Percentiles rank a stretch among this genome's conserved stretches.
phyloP scores from a whole-genome alignment of 2,888 invertebrate genomes.

The Cerastoderma edule region DNA sequence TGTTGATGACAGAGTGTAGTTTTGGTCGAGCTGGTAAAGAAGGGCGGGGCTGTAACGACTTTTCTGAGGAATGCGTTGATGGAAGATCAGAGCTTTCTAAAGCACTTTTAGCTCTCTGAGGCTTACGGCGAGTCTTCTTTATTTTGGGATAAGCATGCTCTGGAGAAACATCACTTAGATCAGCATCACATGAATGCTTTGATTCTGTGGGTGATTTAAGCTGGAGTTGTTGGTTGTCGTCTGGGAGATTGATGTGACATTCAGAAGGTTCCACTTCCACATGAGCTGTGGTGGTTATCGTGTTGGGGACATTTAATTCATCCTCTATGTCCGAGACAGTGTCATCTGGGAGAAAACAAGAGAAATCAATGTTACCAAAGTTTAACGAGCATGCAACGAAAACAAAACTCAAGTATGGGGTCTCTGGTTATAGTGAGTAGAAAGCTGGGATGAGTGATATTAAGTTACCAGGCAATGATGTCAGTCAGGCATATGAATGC shows the following conservation, averaged over 20 bases:
- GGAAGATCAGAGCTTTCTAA: slow-evolving; percentile 64
- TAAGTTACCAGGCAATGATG: too few species aligned
- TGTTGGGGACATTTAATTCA: slow-evolving; percentile 69
- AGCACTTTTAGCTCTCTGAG: slow-evolving; percentile 78
- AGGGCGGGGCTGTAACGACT: slow-evolving; percentile 46
- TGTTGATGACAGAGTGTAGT: slow-evolving; percentile 58
- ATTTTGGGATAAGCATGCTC: slow-evolving; percentile 63
- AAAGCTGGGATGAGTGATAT: too few species aligned
- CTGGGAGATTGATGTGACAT: slow-evolving; percentile 34
- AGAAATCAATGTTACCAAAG: too few species aligned
- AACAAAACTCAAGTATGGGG: too few species aligned
- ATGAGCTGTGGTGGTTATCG: slow-evolving; percentile 75
- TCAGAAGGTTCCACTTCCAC: slow-evolving; percentile 62
- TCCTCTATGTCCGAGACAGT: slow-evolving; percentile 60
- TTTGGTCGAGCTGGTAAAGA: slow-evolving; percentile 58
- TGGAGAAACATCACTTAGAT: slow-evolving; percentile 72
- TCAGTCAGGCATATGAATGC: too few species aligned
- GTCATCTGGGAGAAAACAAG: slow-evolving; percentile 53
- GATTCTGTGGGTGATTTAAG: slow-evolving; percentile 60
- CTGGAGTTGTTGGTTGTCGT: slow-evolving; percentile 28
- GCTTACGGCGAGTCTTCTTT: slow-evolving; percentile 66
- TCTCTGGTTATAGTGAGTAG: too few species aligned
- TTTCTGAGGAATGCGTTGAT: slow-evolving; percentile 54
- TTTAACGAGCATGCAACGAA: too few species aligned
- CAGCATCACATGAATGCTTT: slow-evolving; percentile 66